Evolutionary conservation across 2,888 invertebrate genomes (phyloP), one percentile per base, ranked within the genome.

Genomic region (Seladonia tumulorum): DNA sequence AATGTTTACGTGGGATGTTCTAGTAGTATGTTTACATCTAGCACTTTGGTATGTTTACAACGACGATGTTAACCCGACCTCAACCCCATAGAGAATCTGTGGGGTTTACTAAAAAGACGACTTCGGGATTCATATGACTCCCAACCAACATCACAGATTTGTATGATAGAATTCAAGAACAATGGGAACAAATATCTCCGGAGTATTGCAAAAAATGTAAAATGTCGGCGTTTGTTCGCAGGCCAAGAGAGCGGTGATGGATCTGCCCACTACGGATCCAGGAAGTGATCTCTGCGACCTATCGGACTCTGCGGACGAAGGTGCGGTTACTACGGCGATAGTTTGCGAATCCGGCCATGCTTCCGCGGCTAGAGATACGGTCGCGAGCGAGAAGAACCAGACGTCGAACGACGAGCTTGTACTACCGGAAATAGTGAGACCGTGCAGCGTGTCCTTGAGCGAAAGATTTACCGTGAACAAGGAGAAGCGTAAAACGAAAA

Each of bases 211-310:
- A n/a, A n/a, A n/a, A n/a, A n/a, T n/a, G n/a, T n/a, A 47, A 47
- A 4, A 4, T 16, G 10, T 12, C 57, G 10, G n/a, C n/a, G 57
- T 57, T 57, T 12, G 1, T 1, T 57, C n/a, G 74, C 57, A 93
- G 93, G 92, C 89, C 66, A 93, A 94, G 63, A 95, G 96, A 76
- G 94, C 95, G 29, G 95, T 95, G 0, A 94, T 96, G 89, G 96
- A 96, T 87, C 93, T 96, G 86, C 96, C 96, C 60, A 97, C 97
- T 71, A 97, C 97, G 14, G 97, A 97, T 93, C 97, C 97, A 0
- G 97, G 97, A 90, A 96, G 97, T 5, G 97, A 97, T 92, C 91
- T 96, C 78, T 95, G 95, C 83, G 95, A 95, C 76, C 76, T 91
- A 12, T 92, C 89, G 22, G 94, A 94, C 76, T 96, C 97, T 16